These are phyloP conservation scores for Molorchus minor DNA, from an alignment of 2,888 invertebrate species.

Conservation along the genomic window DNA sequence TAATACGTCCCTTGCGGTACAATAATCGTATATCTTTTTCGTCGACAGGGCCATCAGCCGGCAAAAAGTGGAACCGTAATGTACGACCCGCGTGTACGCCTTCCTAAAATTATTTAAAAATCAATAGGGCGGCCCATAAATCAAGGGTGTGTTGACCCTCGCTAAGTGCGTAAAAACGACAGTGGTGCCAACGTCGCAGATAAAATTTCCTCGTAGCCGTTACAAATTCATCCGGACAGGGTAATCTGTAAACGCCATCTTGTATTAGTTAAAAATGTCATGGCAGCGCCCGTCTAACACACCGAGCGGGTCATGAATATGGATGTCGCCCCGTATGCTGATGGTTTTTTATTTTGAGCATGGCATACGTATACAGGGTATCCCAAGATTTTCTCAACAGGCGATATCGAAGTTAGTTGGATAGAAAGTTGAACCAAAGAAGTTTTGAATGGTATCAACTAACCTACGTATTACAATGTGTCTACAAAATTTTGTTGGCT, in stretches of 20 bases:
- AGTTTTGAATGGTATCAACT: too few species aligned
- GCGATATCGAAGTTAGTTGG: too few species aligned
- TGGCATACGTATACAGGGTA: too few species aligned
- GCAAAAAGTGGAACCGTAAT: slow-evolving; percentile 12
- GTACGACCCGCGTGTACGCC: slow-evolving; percentile 37
- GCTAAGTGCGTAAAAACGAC: slow-evolving; percentile 33
- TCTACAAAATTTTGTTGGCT: too few species aligned
- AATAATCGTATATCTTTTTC: background rate
- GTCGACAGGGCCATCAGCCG: slow-evolving; percentile 1
- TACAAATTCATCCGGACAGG: slow-evolving; percentile 52
- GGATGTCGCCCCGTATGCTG: slow-evolving; percentile 45
- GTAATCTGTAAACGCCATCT: slow-evolving; percentile 59
- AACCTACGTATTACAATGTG: too few species aligned
- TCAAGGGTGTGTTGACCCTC: slow-evolving; percentile 35
- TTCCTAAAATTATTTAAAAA: slow-evolving; percentile 41
- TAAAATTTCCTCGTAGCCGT: slow-evolving; percentile 27
- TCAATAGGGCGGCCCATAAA: slow-evolving; percentile 38
- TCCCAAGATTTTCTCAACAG: too few species aligned
- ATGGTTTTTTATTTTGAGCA: slow-evolving; percentile 23
- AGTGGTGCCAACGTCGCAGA: slow-evolving; percentile 22
- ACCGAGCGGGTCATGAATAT: slow-evolving; percentile 53
- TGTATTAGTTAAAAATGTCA: slow-evolving; percentile 58
- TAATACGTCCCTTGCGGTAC: too few species aligned
- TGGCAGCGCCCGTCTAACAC: slow-evolving; percentile 48
- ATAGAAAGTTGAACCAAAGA: too few species aligned